A percentile compares a stretch with the other conserved stretches of the same genome.
Evolutionary conservation across 2,797 vertebrate species (phyloP).

Genomic region (Hydrophis major): DNA sequence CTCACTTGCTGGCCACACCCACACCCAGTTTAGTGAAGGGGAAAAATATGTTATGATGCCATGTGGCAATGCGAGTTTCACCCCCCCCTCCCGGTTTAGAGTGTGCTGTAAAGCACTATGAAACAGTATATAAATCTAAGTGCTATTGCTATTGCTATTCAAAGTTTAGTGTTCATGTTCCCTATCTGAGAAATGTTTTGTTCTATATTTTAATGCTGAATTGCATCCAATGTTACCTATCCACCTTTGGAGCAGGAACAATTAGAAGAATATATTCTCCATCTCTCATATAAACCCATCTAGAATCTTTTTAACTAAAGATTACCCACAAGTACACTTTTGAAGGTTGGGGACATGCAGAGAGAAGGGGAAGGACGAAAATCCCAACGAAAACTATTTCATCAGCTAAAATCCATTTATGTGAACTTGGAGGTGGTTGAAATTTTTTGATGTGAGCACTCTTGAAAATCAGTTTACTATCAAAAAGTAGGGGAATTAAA

Average conservation of each 20-base stretch:
- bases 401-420: neutral
- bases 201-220: neutral
- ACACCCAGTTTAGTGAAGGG: accelerated
- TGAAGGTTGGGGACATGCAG: neutral
- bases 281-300: neutral
- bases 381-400: neutral
- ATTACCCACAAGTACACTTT: neutral
- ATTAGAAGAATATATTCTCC: neutral
- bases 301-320: neutral
- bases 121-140: neutral
- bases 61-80: too few species aligned
- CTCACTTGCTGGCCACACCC: too few species aligned
- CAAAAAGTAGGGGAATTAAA: neutral
- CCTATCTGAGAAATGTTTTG: neutral
- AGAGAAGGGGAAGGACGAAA: neutral
- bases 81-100: too few species aligned
- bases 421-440: neutral
- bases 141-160: neutral
- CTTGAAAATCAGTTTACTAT: neutral
- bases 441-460: neutral
- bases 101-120: neutral
- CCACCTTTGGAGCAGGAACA: neutral
- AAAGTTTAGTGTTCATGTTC: neutral
- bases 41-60: too few species aligned
- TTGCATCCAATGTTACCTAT: neutral